Percentiles rank a stretch among this genome's conserved stretches.
phyloP scores from a whole-genome alignment of 2,797 vertebrate genomes.

The Danionella dracula region DNA sequence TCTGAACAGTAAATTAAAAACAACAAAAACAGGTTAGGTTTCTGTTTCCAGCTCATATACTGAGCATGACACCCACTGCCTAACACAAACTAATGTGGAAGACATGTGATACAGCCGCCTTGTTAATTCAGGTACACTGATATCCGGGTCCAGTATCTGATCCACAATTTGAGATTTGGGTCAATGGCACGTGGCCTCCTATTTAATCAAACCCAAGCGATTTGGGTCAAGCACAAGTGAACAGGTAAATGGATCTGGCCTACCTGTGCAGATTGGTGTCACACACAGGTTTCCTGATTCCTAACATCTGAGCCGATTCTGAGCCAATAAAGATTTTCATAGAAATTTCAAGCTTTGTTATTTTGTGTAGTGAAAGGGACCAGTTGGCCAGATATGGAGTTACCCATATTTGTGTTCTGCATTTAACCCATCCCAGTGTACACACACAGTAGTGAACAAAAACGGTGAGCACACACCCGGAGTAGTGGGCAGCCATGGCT shows the following conservation, averaged over 20 bases:
- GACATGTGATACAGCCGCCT: not conserved
- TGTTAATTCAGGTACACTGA: not conserved
- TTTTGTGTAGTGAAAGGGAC: no score
- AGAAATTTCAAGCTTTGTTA: conserved; percentile 4
- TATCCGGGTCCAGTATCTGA: conserved; percentile 21
- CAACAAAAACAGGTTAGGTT: not conserved
- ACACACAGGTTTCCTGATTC: conserved; percentile 7
- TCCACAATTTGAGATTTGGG: conserved; percentile 42
- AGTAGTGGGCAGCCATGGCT: no score
- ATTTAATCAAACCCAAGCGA: not conserved
- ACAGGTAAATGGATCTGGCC: not conserved
- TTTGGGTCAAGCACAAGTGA: not conserved
- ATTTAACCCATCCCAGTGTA: no score
- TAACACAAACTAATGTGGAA: not conserved
- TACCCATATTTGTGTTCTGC: no score
- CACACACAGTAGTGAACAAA: no score
- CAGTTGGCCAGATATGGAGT: no score
- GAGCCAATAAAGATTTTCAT: no score
- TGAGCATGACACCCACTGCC: not conserved
- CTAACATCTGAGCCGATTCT: not conserved
- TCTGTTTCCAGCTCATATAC: conserved; percentile 13
- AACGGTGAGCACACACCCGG: no score
- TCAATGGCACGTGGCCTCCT: conserved; percentile 28
- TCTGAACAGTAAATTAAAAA: not conserved
- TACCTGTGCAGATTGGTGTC: not conserved